Evolutionary conservation across 2,113 vertebrate species (phyloP).

Genomic region (Steatornis caripensis): DNA sequence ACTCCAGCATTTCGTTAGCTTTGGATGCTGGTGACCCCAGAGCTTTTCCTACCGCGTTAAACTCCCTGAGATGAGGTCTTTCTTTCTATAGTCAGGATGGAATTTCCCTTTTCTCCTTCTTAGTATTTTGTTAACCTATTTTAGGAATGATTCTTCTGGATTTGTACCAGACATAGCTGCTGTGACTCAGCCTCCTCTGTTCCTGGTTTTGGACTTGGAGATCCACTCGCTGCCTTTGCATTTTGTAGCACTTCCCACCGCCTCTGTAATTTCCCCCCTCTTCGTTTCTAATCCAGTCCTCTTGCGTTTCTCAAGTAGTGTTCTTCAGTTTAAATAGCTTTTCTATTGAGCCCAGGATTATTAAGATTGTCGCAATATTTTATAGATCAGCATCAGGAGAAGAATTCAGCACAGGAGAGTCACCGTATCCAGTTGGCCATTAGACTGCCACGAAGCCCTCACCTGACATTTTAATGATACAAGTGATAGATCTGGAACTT

Average conservation of each 20-base stretch:
- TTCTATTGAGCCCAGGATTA: neutral
- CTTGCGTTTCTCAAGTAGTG: neutral
- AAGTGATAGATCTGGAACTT: too few species aligned
- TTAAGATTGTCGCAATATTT: neutral
- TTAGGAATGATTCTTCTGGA: neutral
- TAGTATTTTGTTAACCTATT: constrained; percentile 6
- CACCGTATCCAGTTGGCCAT: accelerated
- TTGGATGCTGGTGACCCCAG: neutral
- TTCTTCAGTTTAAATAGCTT: neutral
- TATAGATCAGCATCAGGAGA: neutral
- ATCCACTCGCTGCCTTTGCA: neutral
- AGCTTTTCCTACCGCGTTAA: neutral
- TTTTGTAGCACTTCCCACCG: neutral
- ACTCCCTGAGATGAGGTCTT: neutral
- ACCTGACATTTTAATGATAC: neutral
- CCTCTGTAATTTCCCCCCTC: neutral
- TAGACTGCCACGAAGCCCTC: neutral
- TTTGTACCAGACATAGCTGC: neutral
- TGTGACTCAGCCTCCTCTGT: constrained; percentile 4
- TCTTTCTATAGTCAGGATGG: neutral
- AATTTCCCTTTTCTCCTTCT: constrained; percentile 13
- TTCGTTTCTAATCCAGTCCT: neutral
- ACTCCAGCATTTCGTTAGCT: neutral
- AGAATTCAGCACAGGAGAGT: neutral
- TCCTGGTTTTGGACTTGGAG: neutral